Evolutionary conservation across 1,140 invertebrate species (phyloP).

Genomic region (Drosophila bifasciata): DNA sequence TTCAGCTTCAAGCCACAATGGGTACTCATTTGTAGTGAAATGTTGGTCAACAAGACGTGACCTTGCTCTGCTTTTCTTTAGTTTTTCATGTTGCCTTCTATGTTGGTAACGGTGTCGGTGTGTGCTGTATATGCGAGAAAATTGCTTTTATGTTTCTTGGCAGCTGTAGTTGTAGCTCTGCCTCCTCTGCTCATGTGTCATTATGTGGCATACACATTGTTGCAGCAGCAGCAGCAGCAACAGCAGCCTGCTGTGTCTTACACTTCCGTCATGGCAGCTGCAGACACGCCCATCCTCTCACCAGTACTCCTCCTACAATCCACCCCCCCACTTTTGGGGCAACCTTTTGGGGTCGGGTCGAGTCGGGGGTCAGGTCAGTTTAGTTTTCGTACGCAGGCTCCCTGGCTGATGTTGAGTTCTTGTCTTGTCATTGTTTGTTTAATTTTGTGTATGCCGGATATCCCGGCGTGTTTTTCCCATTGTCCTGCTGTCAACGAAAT

Average conservation of each 20-base stretch:
- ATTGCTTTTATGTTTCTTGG: conserved; percentile 66
- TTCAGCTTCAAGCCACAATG: conserved; percentile 36
- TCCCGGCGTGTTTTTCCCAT: conserved; percentile 69
- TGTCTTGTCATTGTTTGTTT: conserved; percentile 79
- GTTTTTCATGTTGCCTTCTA: not conserved
- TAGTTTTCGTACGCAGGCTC: conserved; percentile 52
- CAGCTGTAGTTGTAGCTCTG: conserved; percentile 33
- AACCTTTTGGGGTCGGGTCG: conserved; percentile 72
- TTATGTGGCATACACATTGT: conserved; percentile 62
- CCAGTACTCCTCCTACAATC: not conserved
- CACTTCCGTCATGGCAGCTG: conserved; percentile 65
- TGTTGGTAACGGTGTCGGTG: not conserved
- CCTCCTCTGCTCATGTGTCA: conserved; percentile 34
- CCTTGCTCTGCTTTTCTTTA: conserved; percentile 52
- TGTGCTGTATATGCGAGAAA: conserved; percentile 35
- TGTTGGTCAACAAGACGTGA: conserved; percentile 69
- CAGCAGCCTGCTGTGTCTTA: conserved; percentile 63
- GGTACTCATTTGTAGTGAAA: conserved; percentile 63
- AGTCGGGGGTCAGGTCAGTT: conserved; percentile 73
- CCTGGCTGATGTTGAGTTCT: conserved; percentile 56
- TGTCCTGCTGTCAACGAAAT: conserved; percentile 77
- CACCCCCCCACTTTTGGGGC: conserved; percentile 20
- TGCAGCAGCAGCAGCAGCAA: conserved; percentile 24
- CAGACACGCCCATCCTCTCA: conserved; percentile 38
- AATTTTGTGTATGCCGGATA: conserved; percentile 78